A percentile compares a stretch with the other conserved stretches of the same genome.
phyloP scores from a whole-genome alignment of 2,888 invertebrate genomes.

The Sphaerophoria rueppellii region DNA sequence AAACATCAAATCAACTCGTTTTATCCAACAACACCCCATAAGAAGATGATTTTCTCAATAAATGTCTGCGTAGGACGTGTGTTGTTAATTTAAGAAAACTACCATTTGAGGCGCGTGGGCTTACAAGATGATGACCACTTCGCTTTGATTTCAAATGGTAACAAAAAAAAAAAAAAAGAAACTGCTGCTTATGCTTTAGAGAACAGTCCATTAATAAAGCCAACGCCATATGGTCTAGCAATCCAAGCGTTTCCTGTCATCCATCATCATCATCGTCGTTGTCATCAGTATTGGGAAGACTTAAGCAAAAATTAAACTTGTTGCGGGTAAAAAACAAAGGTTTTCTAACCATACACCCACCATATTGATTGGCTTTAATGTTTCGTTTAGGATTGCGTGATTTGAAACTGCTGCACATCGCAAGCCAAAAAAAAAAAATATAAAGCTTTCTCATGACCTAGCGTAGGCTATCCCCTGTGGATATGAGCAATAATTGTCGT shows the following conservation, averaged over 20 bases:
- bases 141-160: slow-evolving; percentile 54
- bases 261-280: slow-evolving; percentile 50
- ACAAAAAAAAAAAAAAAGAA: slow-evolving; percentile 26
- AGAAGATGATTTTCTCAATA: slow-evolving; percentile 21
- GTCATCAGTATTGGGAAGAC: not conserved
- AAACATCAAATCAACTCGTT: not conserved
- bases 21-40: slow-evolving; percentile 18
- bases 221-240: slow-evolving; percentile 54
- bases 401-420: slow-evolving; percentile 5
- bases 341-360: slow-evolving; percentile 48
- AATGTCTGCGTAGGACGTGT: slow-evolving; percentile 46
- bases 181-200: not conserved
- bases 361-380: slow-evolving; percentile 62
- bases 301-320: not conserved
- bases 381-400: slow-evolving; percentile 38
- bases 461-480: slow-evolving; percentile 47
- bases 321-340: not conserved
- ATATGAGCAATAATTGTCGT: slow-evolving; percentile 61
- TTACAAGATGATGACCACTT: slow-evolving; percentile 69
- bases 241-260: slow-evolving; percentile 59
- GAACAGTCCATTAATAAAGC: slow-evolving; percentile 31
- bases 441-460: not conserved
- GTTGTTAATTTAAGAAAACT: slow-evolving; percentile 51
- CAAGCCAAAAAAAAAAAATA: not conserved
- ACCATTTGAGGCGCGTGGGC: slow-evolving; percentile 45